Percentiles rank a stretch among this genome's conserved stretches.
phyloP scores from a whole-genome alignment of 2,888 invertebrate species.

The Caenorhabditis afra region DNA sequence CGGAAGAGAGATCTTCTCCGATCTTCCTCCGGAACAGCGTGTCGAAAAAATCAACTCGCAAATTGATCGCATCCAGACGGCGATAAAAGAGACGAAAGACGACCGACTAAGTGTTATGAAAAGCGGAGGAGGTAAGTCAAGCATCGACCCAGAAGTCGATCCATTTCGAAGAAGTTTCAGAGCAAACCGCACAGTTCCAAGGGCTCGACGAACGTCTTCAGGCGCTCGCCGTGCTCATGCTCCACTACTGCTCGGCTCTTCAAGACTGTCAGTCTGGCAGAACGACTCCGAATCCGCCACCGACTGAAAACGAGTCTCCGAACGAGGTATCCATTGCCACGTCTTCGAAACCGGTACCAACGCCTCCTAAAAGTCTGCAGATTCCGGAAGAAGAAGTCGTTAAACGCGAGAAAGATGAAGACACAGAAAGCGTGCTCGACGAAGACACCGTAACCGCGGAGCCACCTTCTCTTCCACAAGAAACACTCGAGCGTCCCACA shows the following conservation, averaged over 20 bases:
- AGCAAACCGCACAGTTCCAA: conserved; percentile 80
- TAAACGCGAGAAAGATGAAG: conserved; percentile 13
- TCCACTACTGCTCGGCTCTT: conserved; percentile 94
- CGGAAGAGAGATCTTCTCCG: conserved; percentile 88
- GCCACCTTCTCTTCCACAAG: conserved; percentile 10
- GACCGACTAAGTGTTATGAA: conserved; percentile 83
- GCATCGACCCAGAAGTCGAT: background rate
- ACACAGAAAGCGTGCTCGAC: conserved; percentile 50
- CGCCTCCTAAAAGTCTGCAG: conserved; percentile 41
- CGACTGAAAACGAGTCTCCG: conserved; percentile 7
- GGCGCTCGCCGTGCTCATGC: conserved; percentile 92
- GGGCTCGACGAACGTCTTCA: conserved; percentile 89
- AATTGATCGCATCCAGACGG: conserved; percentile 87
- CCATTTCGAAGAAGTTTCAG: conserved; percentile 42
- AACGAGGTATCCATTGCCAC: conserved; percentile 10
- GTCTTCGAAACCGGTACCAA: background rate
- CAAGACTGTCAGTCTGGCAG: conserved; percentile 57
- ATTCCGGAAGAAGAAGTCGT: conserved; percentile 19
- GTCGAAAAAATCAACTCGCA: conserved; percentile 89
- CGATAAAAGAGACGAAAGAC: conserved; percentile 87
- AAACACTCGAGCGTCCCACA: conserved; percentile 17
- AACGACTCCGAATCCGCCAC: conserved; percentile 39
- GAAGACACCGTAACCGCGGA: conserved; percentile 50
- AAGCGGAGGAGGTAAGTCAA: conserved; percentile 41
- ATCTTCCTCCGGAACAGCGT: conserved; percentile 85